Conservation (phyloP, 1,140 invertebrate species). For the Epicauta chinensis region DNA sequence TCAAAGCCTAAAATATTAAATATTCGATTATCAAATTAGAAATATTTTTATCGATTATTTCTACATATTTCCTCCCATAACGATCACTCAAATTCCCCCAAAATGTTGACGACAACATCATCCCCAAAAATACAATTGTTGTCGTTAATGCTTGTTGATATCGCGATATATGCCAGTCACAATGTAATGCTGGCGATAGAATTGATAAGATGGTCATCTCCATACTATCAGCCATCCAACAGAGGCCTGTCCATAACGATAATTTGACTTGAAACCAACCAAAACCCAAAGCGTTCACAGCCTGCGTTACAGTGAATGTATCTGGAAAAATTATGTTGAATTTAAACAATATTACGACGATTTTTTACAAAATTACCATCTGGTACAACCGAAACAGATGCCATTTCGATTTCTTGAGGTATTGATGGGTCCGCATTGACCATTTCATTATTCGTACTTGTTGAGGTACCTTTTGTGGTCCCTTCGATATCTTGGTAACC, state of each 20-base stretch:
- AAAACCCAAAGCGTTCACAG: slow-evolving; percentile 93
- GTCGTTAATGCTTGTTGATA: slow-evolving; percentile 60
- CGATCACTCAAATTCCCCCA: slow-evolving; percentile 94
- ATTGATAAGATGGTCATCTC: slow-evolving; percentile 97
- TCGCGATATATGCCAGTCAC: slow-evolving; percentile 86
- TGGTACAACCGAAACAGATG: slow-evolving; percentile 71
- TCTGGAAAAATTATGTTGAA: slow-evolving; percentile 51
- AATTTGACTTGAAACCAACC: slow-evolving; percentile 93
- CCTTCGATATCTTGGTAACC: slow-evolving; percentile 42
- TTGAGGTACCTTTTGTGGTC: slow-evolving; percentile 13
- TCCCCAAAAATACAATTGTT: slow-evolving; percentile 86
- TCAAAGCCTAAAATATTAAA: slow-evolving; percentile 61
- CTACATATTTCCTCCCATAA: slow-evolving; percentile 85
- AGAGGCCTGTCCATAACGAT: slow-evolving; percentile 77
- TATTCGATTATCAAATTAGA: background rate
- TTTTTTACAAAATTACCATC: slow-evolving; percentile 53
- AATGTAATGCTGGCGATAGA: slow-evolving; percentile 85
- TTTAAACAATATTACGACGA: slow-evolving; percentile 1
- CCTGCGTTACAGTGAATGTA: slow-evolving; percentile 91
- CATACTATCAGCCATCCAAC: slow-evolving; percentile 98
- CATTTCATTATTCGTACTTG: slow-evolving; percentile 21
- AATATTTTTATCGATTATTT: too few relatives aligned
- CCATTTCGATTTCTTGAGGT: slow-evolving; percentile 67
- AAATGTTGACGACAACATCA: slow-evolving; percentile 95
- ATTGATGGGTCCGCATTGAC: slow-evolving; percentile 36